Base-by-base conservation (phyloP, 2,113 vertebrate species). In the Tachysurus fulvidraco region DNA sequence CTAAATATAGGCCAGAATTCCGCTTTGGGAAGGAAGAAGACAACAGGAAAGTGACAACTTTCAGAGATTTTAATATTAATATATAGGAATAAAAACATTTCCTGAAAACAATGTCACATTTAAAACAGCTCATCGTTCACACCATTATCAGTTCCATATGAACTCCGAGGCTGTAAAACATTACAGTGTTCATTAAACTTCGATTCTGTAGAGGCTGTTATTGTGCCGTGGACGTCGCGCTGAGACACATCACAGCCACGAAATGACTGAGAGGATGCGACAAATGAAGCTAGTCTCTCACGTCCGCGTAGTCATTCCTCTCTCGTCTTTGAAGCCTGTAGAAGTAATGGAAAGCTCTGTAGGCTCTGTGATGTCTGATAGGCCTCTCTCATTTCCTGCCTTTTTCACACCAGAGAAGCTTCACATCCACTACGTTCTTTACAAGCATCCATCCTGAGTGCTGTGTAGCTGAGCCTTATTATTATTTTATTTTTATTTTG, bases 281-380 rank as follows among this genome's bases (percentile, higher is more conserved):
- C 21, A 25, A 50, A 60, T 36, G 28, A 77, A 65, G 80, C 80
- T 64, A 55, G 44, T 54, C 28, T 59, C 71, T 54, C 30, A 44
- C 14, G 13, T 77, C 79, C 25, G 13, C 0, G 21, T 55, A 59
- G 14, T 94, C 89, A 95, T 73, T 93, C 93, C 64, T 94, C 92
- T 25, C 50, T 86, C 84, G 90, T 86, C 67, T 84, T 64, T 73
- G 83, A 57, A 86, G 76, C 83, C 94, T 94, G 89, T 54, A 83
- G 76, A 91, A 23, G 44, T 28, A 87, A 81, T 65, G 30, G n/a
- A 71, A 84, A 65, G 60, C 10, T 69, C 44, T n/a, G 59, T 19
- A 64, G 17, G 54, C 21, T n/a, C 30, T 59, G 19, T 36, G 52
- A 36, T 78, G 30, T 84, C 28, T 57, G 28, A 64, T 41, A 41